phyloP scores from a whole-genome alignment of 1,140 invertebrate genomes.

The Leptinotarsa lineolata region DNA sequence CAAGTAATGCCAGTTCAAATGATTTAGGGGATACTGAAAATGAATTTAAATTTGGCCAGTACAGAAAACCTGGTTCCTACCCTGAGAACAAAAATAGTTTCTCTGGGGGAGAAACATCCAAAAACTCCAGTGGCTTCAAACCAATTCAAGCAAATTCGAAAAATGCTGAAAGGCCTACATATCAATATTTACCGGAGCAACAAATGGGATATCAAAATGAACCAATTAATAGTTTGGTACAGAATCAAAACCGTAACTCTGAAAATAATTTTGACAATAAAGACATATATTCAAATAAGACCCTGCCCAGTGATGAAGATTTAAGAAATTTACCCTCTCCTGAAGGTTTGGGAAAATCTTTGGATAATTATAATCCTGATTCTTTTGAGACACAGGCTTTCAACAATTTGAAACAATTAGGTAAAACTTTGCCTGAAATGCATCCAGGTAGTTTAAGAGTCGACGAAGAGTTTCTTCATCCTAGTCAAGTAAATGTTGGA shows the following conservation, averaged over 20 bases:
- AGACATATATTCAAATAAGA: neutral
- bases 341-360: neutral
- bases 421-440: constrained; percentile 19
- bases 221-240: neutral
- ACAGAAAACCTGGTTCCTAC: constrained; percentile 20
- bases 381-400: too few relatives aligned
- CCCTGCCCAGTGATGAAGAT: neutral
- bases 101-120: neutral
- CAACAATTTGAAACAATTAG: constrained; percentile 4
- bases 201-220: neutral
- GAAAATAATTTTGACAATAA: neutral
- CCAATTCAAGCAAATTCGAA: constrained; percentile 14
- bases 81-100: neutral
- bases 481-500: constrained; percentile 42
- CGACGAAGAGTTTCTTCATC: constrained; percentile 40
- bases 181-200: neutral
- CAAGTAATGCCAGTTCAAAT: neutral
- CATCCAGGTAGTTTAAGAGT: constrained; percentile 31
- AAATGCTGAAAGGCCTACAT: neutral
- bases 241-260: too few relatives aligned
- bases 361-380: neutral
- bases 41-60: constrained; percentile 15
- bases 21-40: neutral
- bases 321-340: neutral
- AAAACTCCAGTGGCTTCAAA: constrained; percentile 12